Evolutionary conservation across 37 sponge, comb jelly and placozoan species (phyloP), one percentile per base, ranked within the genome.

Genomic region (Agelas oroides): DNA sequence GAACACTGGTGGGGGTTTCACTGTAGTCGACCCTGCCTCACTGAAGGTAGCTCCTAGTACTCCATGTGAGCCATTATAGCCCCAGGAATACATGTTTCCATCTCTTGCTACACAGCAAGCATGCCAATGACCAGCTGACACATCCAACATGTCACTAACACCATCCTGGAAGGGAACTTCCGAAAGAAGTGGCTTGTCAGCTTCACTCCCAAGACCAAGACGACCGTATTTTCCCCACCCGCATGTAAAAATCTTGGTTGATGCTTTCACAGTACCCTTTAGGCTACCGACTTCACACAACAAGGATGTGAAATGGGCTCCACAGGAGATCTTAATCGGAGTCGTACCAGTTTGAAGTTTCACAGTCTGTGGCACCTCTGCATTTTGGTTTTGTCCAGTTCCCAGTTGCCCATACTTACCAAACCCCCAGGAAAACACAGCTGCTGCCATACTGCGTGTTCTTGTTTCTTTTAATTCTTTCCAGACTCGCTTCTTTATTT

Each of bases 351-450:
- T 0, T 1, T 59, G 52, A 2, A 71, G 57, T 63, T 73, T 78
- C 20, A 87, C 12, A 39, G 38, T 33, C 27, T 79, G 80, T 23
- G 87, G 87, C 2, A 62, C 19, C 37, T 87, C 87, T 17, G 36
- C 54, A 31, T 19, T 79, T 11, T 40, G 25, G 19, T 19, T 60
- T 31, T 58, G 30, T 0, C 90, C 85, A 38, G 71, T 79, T 38
- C 90, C 90, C 0, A 90, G 85, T 57, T 90, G 90, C 3, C 90
- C 90, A 24, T 90, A 90, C 31, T 79, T 84, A 30, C 85, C 85
- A 73, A 84, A 90, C 5, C 90, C 90, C 90, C 90, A 90, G 28
- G 84, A 20, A 38, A 65, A 80, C 11, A 79, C 81, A 32, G 77
- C 76, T 77, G 76, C 46, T 3, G 3, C 46, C 46, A 46, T 46